Percentiles rank a stretch among this genome's conserved stretches.
phyloP scores from a whole-genome alignment of 2,797 vertebrate genomes.

The Chromobotia macracanthus region DNA sequence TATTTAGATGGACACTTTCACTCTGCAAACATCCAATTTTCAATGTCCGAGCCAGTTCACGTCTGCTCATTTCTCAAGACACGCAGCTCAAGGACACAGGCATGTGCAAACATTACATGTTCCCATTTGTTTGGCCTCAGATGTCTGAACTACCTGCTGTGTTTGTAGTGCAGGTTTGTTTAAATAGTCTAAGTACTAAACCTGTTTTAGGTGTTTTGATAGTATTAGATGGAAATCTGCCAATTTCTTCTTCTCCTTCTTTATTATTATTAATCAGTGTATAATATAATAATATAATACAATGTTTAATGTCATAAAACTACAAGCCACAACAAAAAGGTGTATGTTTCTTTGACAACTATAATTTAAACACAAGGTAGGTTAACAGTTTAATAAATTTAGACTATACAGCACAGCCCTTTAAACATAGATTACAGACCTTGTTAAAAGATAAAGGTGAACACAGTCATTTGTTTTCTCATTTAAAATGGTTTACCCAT shows the following conservation, averaged over 20 bases:
- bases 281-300: no score
- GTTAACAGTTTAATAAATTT: conserved; percentile 8
- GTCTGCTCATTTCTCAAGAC: conserved; percentile 43
- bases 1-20: not conserved
- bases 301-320: no score
- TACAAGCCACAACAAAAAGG: not conserved
- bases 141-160: not conserved
- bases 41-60: conserved; percentile 40
- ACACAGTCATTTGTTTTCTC: not conserved
- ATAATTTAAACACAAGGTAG: conserved; percentile 15
- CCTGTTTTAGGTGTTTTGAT: not conserved
- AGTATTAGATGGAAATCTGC: not conserved
- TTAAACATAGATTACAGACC: not conserved
- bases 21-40: conserved; percentile 17
- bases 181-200: not conserved
- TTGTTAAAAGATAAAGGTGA: not conserved
- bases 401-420: not conserved
- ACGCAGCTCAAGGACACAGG: conserved; percentile 54
- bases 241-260: not conserved
- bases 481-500: not conserved
- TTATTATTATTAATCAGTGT: no score
- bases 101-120: conserved; percentile 52
- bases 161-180: not conserved
- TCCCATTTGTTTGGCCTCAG: conserved; percentile 33
- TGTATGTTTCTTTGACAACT: not conserved